Base-by-base conservation (phyloP, 2,888 invertebrate species). In the Sarcophaga rosellei region DNA sequence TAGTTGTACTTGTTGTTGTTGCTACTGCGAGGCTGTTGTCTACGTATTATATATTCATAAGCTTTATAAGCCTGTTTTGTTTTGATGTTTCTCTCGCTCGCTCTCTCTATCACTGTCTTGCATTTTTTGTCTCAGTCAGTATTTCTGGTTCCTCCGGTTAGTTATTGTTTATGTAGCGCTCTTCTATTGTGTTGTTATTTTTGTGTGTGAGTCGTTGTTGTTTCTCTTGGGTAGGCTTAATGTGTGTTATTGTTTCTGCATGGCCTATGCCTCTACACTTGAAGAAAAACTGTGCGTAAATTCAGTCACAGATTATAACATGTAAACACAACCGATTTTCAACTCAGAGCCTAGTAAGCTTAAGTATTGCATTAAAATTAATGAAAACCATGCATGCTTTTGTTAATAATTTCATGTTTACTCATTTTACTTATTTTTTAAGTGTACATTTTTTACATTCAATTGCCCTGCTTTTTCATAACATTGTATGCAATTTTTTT, bases 31-130 rank as follows among this genome's bases (percentile, higher is more conserved):
- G 1, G 17, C 53, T 70, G 47, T 57, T 62, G 8, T 74, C 73
- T 69, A 63, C 45, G 25, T 69, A 83, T 80, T 86, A 74, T 73
- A 59, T 84, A 86, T 86, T 84, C 86, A 86, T 86, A 81, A 86
- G 80, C 82, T 80, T 86, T 83, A 83, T 80, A 77, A 81, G 80
- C 65, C 81, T 57, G 53, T 77, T 76, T 78, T 74, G 44, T 70
- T 70, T 84, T 75, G 66, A 74, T 63, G 21, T 62, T 47, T 47
- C 35, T 6, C 35, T 35, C 35, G 6, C 6, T 11, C 45, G 1
- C 25, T 62, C 20, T 23, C 8, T 77, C 17, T 69, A 1, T 77
- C 15, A 47, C 53, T 1, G 35, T 53, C 23, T 57, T 35, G 1
- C 6, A 2, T 6, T 6, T 6, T 35, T 35, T 35, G 1, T 35